These are phyloP conservation scores for Hemistola chrysoprasaria DNA, from an alignment of 2,888 invertebrate species.

Conservation along the genomic window DNA sequence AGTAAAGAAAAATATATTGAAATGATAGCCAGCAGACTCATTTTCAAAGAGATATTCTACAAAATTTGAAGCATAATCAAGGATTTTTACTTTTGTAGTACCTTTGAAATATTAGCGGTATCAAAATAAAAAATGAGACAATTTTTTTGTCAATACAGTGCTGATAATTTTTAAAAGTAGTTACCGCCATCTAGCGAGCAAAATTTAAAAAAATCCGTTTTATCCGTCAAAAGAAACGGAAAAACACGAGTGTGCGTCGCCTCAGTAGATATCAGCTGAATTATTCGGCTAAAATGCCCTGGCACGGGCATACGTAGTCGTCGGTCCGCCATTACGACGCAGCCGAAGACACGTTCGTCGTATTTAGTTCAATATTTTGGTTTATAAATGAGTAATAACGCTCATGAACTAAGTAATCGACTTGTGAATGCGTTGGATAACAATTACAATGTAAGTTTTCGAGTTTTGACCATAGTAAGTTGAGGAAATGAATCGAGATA, in stretches of 20 bases:
- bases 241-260: constrained; percentile 81
- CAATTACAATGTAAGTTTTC: constrained; percentile 97
- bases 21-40: no score
- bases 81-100: no score
- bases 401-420: constrained; percentile 96
- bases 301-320: constrained; percentile 83
- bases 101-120: no score
- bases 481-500: constrained; percentile 66
- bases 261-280: constrained; percentile 83
- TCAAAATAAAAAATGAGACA: no score
- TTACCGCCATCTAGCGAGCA: constrained; percentile 53
- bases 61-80: no score
- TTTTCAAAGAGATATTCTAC: no score
- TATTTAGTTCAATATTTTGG: constrained; percentile 83
- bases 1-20: no score
- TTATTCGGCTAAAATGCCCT: constrained; percentile 83
- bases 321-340: constrained; percentile 83
- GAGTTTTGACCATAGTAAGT: constrained; percentile 71
- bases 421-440: constrained; percentile 98
- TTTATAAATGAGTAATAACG: constrained; percentile 91
- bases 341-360: constrained; percentile 83
- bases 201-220: constrained; percentile 46
- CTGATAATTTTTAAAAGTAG: background rate
- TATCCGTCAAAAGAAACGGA: constrained; percentile 80
- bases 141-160: no score